Base-by-base conservation (phyloP, 2,888 invertebrate species). In the Agonopterix alstromeriana region DNA sequence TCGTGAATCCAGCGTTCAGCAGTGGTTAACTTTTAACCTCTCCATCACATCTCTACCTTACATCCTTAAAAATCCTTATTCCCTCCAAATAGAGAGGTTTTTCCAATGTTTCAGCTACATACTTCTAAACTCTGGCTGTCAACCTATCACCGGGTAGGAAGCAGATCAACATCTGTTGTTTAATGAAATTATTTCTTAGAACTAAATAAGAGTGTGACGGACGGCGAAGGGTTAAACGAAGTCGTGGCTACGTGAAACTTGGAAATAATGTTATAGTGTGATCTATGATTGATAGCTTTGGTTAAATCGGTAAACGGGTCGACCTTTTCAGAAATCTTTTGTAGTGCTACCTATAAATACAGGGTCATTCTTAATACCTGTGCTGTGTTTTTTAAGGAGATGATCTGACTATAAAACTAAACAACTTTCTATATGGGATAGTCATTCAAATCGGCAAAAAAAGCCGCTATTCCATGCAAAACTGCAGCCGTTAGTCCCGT, bases 101-200 rank as follows among this genome's bases (percentile, higher is more conserved):
- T 27, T 27, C 27, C 27, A 27, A 5, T 27, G 27, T 27, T 27
- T 27, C 5, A 5, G 27, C 27, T 7, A 27, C 27, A 27, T 27
- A 27, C 27, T 27, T 27, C 5, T 7, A 27, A 27, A 27, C 27
- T 27, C 38, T 38, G 49, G 58, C 66, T 67, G 68, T 72, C 72
- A 62, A 63, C 58, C 55, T 51, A 70, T 76, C 74, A 72, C 63
- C 59, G 68, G 48, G 62, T 60, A 68, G 70, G 71, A 70, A 73
- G 70, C 67, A 61, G 57, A 53, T 49, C 51, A 59, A 48, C 54
- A 55, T 61, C 67, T 65, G 62, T 66, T 63, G 61, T 65, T 71
- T 73, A 75, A 78, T 77, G 70, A 73, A 77, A 77, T 77, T 71
- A 77, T 77, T 72, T 73, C 60, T 57, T 68, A 66, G 60, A 73